Evolutionary conservation across 2,797 vertebrate species (phyloP), one percentile per base, ranked within the genome.

Genomic region (Hippocampus kuda): DNA sequence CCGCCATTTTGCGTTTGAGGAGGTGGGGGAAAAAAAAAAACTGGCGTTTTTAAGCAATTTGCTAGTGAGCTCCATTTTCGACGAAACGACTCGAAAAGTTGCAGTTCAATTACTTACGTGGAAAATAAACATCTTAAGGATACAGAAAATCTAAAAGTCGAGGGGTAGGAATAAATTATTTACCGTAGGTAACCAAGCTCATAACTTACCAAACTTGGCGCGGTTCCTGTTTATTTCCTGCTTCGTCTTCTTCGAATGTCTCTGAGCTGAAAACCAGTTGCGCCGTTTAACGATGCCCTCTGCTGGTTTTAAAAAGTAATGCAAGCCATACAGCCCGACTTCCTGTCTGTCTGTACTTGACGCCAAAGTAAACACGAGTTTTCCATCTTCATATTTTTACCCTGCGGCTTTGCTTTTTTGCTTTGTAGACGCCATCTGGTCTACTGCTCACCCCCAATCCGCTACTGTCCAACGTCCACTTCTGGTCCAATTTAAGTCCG

Each of bases 401-500:
- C 63, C 68, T 73, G 72, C 16, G 20, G 18, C 49, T 51, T 51
- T 22, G 16, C 48, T 54, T 54, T 24, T 70, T 12, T 27, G 8
- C 38, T 66, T 56, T 88, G 62, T 82, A 98, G 96, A 96, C 95
- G 82, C 94, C 95, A 24, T 94, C 77, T 70, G 96, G 95, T 88
- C 88, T 98, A 88, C 88, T 98, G 86, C 89, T 98, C 90, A 91
- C 95, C 73, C 94, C 94, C 24, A 97, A 94, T 78, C 93, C 95
- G 0, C 90, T 98, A 75, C 91, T 98, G 42, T 96, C 95, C 77
- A 95, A 92, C 85, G 94, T 98, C 80, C 95, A 96, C 53, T 96
- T 98, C 89, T 98, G 96, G 96, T 96, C 96, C 88, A 94, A 92
- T 74, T 89, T 98, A 72, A 98, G 96, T 76, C 96, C 95, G 0